These are phyloP conservation scores for Arge pagana DNA, from an alignment of 2,888 invertebrate species.

Conservation along the genomic window DNA sequence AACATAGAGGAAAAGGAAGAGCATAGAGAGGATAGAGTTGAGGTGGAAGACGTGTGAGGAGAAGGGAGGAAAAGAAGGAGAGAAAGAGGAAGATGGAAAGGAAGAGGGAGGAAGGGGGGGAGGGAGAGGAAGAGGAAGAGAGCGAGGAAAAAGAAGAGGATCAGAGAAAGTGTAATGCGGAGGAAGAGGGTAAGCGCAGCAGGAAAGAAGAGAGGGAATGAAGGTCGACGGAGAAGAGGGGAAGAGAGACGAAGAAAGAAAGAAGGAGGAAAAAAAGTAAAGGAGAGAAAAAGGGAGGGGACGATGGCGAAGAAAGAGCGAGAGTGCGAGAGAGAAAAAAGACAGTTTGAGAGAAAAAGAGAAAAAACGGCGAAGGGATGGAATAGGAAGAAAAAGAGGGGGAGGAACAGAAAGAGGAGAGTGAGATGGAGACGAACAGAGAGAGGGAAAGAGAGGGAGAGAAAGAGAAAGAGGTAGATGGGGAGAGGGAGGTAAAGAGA, in stretches of 20 bases:
- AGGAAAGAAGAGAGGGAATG: too few species aligned
- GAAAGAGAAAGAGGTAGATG: slow-evolving; percentile 25
- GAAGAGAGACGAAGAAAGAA: too few species aligned
- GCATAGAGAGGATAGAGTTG: too few species aligned
- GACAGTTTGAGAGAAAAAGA: background rate
- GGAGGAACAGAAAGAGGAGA: background rate
- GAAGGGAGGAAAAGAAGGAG: too few species aligned
- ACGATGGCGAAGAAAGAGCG: background rate
- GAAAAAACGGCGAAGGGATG: slow-evolving; percentile 2
- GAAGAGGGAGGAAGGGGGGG: too few species aligned
- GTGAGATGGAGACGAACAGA: slow-evolving; percentile 28
- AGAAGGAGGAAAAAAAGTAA: background rate
- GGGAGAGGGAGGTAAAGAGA: slow-evolving; percentile 22
- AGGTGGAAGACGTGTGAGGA: too few species aligned
- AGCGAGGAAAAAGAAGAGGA: slow-evolving; percentile 28
- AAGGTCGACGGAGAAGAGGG: too few species aligned
- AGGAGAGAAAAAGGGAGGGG: background rate
- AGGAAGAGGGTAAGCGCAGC: too few species aligned
- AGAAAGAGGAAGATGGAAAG: too few species aligned
- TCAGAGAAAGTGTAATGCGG: too few species aligned
- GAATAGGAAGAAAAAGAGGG: background rate
- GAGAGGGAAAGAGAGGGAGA: slow-evolving; percentile 24
- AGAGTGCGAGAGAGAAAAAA: background rate
- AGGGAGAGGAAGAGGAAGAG: slow-evolving; percentile 31
- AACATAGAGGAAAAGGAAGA: too few species aligned